A percentile compares a stretch with the other conserved stretches of the same genome.
Evolutionary conservation across 1,140 invertebrate genomes (phyloP).

Genomic region (Nomia melanderi): DNA sequence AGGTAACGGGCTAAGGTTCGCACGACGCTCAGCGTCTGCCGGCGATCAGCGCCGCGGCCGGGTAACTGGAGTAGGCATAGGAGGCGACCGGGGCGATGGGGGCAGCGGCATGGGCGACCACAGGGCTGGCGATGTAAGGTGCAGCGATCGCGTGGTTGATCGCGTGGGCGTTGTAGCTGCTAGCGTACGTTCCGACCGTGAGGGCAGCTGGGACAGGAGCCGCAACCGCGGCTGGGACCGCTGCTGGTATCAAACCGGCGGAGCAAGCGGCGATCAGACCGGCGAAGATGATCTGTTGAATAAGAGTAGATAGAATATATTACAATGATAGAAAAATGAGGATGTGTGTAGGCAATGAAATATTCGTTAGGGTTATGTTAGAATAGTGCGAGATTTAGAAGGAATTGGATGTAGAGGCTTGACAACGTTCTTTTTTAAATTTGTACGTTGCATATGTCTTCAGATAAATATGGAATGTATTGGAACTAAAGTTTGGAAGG

Average conservation of each 20-base stretch:
- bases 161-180: slow-evolving; percentile 84
- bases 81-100: slow-evolving; percentile 61
- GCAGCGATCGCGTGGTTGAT: slow-evolving; percentile 84
- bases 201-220: slow-evolving; percentile 81
- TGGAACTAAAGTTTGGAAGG: too few species aligned
- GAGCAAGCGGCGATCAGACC: slow-evolving; percentile 75
- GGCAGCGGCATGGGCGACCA: slow-evolving; percentile 75
- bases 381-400: too few species aligned
- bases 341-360: too few species aligned
- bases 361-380: too few species aligned
- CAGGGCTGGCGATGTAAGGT: slow-evolving; percentile 79
- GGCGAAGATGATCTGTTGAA: slow-evolving; percentile 80
- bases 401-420: too few species aligned
- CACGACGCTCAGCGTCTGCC: slow-evolving; percentile 61
- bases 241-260: slow-evolving; percentile 69
- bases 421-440: too few species aligned
- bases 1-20: not conserved
- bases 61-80: slow-evolving; percentile 62
- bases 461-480: too few species aligned
- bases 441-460: too few species aligned
- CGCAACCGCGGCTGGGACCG: slow-evolving; percentile 78
- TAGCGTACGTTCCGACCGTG: slow-evolving; percentile 83
- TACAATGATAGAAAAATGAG: too few species aligned
- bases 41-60: slow-evolving; percentile 54
- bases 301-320: slow-evolving; percentile 31